These are phyloP conservation scores for Pomacea canaliculata DNA, from an alignment of 2,888 invertebrate genomes.

Conservation along the genomic window DNA sequence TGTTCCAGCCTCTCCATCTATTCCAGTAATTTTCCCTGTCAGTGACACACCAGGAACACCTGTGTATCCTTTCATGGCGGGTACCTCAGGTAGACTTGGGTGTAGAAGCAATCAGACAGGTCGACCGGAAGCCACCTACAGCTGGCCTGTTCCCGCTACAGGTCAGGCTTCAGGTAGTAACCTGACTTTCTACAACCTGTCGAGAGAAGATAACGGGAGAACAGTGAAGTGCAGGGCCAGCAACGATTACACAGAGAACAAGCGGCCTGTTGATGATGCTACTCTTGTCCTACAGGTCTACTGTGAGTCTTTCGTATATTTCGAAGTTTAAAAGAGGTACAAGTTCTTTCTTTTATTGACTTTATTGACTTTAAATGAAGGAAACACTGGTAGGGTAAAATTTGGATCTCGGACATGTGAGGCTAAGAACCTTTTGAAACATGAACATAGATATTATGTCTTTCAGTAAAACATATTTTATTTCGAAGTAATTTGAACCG, in stretches of 20 bases:
- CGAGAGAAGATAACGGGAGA: not conserved
- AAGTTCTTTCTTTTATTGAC: no score
- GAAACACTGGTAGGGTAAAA: no score
- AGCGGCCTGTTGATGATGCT: not conserved
- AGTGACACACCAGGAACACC: not conserved
- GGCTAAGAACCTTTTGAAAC: no score
- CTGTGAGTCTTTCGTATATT: not conserved
- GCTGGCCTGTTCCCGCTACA: not conserved
- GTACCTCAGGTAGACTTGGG: not conserved
- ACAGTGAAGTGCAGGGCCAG: not conserved
- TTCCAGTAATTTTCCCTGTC: not conserved
- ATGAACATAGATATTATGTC: no score
- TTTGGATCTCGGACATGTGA: no score
- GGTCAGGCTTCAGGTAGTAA: not conserved
- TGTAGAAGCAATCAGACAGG: not conserved
- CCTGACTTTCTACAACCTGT: not conserved
- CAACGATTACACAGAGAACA: not conserved
- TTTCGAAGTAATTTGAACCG: no score
- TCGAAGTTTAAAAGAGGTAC: no score
- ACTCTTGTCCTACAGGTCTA: not conserved
- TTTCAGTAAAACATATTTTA: no score
- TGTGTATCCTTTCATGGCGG: not conserved
- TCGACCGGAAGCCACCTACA: not conserved
- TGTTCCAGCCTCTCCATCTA: not conserved
- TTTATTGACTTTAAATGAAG: no score